A percentile compares a stretch with the other conserved stretches of the same genome.
phyloP scores from a whole-genome alignment of 2,888 invertebrate species.

The Miltochrista miniata region DNA sequence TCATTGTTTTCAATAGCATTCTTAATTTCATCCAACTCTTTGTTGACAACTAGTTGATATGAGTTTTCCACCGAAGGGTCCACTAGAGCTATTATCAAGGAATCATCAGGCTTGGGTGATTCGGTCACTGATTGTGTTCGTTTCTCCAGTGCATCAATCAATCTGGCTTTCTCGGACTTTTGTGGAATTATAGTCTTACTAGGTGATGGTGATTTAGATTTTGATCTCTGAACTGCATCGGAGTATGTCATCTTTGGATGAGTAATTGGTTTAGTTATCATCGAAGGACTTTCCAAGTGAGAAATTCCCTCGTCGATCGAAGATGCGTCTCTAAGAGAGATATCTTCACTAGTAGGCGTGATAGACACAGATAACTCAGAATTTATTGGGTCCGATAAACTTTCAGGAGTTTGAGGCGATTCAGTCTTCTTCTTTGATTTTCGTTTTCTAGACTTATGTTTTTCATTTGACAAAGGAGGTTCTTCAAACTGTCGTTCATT shows the following conservation, averaged over 20 bases:
- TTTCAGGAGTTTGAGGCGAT: slow-evolving; percentile 71
- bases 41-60: slow-evolving; percentile 81
- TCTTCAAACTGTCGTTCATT: slow-evolving; percentile 63
- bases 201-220: slow-evolving; percentile 79
- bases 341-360: slow-evolving; percentile 75
- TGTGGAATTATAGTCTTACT: slow-evolving; percentile 55
- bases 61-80: slow-evolving; percentile 74
- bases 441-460: slow-evolving; percentile 67
- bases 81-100: slow-evolving; percentile 62
- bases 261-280: slow-evolving; percentile 35
- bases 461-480: slow-evolving; percentile 58
- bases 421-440: slow-evolving; percentile 71
- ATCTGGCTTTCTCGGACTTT: slow-evolving; percentile 64
- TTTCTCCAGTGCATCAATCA: slow-evolving; percentile 68
- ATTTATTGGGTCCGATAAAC: slow-evolving; percentile 77
- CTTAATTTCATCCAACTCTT: slow-evolving; percentile 83
- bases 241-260: slow-evolving; percentile 70
- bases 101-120: slow-evolving; percentile 55
- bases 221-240: slow-evolving; percentile 77
- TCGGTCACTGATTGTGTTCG: slow-evolving; percentile 61
- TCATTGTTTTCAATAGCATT: slow-evolving; percentile 84
- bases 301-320: slow-evolving; percentile 79
- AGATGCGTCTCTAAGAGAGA: slow-evolving; percentile 65
- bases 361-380: slow-evolving; percentile 74
- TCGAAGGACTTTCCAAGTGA: slow-evolving; percentile 60